A percentile compares a stretch with the other conserved stretches of the same genome.
phyloP scores from a whole-genome alignment of 2,888 invertebrate species.

The Leptopterna dolabrata region DNA sequence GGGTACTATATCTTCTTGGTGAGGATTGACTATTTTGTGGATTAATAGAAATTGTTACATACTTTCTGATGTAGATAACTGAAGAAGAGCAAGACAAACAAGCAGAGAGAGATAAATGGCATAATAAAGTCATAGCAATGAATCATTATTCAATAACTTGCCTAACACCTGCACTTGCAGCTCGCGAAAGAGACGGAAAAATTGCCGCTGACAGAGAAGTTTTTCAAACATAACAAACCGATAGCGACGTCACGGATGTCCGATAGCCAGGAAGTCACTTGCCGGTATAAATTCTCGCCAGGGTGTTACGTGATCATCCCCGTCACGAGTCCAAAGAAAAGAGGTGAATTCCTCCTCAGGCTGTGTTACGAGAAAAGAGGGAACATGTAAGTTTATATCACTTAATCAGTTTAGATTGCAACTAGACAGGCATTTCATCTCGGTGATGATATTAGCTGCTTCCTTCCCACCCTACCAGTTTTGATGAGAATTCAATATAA shows the following conservation, averaged over 20 bases:
- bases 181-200: neutral
- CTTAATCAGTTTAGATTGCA: neutral
- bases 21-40: neutral
- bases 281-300: neutral
- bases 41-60: no score
- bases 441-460: no score
- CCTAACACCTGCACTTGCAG: no score
- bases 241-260: neutral
- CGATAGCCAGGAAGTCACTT: constrained; percentile 13
- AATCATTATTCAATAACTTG: no score
- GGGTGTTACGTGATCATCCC: constrained; percentile 5
- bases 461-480: no score
- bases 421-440: no score
- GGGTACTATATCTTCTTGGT: constrained; percentile 24
- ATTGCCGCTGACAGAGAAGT: neutral
- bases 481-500: no score
- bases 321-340: neutral
- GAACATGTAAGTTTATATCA: neutral
- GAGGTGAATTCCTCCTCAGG: constrained; percentile 20
- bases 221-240: constrained; percentile 14
- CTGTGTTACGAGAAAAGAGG: constrained; percentile 36
- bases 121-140: no score
- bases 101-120: no score
- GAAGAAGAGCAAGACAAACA: no score
- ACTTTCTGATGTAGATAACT: no score